Base-by-base conservation (phyloP, 2,113 vertebrate genomes). In the Heteronetta atricapilla region DNA sequence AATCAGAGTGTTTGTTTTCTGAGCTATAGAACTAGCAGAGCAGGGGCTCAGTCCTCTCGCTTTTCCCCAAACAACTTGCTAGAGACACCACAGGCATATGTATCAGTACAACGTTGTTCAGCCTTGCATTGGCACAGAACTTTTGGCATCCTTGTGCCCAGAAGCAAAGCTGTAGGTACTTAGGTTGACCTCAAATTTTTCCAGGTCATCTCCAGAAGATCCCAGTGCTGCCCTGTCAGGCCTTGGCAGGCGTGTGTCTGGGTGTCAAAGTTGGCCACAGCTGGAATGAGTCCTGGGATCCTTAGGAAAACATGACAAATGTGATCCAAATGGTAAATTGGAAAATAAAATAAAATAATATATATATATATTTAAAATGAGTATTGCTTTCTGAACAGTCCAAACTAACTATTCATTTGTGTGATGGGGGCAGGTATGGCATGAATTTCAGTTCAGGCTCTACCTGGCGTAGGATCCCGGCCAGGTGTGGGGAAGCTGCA, bases 401-500 rank as follows among this genome's bases (percentile, higher is more conserved):
- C 52, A 55, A 83, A 67, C 5, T 77, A 46, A 62, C 8, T 17
- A 10, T 33, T 75, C 9, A 40, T 40, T 66, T 31, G 26, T 0
- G 0, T 4, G 33, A 80, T 48, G 1, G 20, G 44, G 56, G 19
- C 21, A 28, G 13, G 46, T 42, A 25, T 0, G 18, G 11, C 20
- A 48, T 1, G 8, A 48, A 21, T 50, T 85, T 59, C 42, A 33
- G 2, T 48, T 59, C 42, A 64, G 0, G 18, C 44, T 31, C 14
- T 46, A 3, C 12, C 77, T 69, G 19, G 16, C 13, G 13, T 40
- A 76, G 31, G 11, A 2, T 72, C 16, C 33, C 79, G 38, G 21
- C 25, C 26, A 26, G 50, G n/a, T 25, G 26, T 31, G 15, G 31
- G 36, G 26, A 34, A 64, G 58, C 23, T 86, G 20, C 26, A 29